Evolutionary conservation across 1,140 invertebrate genomes (phyloP).

Genomic region (Melipona quadrifasciata): DNA sequence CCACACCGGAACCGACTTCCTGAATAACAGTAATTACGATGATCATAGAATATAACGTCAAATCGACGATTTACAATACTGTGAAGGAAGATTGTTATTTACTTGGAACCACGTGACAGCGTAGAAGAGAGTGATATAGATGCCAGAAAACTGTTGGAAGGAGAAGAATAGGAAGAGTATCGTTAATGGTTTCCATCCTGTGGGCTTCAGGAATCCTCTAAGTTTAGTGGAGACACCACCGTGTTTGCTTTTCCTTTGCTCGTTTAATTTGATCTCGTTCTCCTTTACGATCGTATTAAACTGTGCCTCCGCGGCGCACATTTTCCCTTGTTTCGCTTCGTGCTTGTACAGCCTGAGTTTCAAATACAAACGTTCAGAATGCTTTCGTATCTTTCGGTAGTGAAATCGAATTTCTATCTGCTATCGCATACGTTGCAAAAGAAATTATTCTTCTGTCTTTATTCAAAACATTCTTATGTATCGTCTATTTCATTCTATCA

Average conservation of each 20-base stretch:
- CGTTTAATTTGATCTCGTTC: constrained; percentile 76
- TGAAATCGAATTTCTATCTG: not conserved
- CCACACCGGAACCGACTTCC: constrained; percentile 80
- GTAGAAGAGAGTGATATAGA: constrained; percentile 88
- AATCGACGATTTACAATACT: not conserved
- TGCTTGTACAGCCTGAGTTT: constrained; percentile 70
- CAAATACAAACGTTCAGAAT: not conserved
- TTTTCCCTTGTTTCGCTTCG: constrained; percentile 60
- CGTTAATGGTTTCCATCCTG: constrained; percentile 84
- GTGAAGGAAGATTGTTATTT: constrained; percentile 36
- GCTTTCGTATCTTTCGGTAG: not conserved
- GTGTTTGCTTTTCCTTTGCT: constrained; percentile 73
- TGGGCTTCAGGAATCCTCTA: constrained; percentile 81
- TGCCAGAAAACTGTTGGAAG: constrained; percentile 85
- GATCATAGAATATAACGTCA: not conserved
- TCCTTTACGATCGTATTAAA: constrained; percentile 79
- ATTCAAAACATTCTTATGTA: not conserved
- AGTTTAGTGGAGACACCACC: constrained; percentile 67
- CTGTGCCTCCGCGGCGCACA: constrained; percentile 67
- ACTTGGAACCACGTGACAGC: constrained; percentile 85
- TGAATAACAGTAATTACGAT: constrained; percentile 54
- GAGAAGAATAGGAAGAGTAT: constrained; percentile 83
- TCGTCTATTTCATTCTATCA: not conserved
- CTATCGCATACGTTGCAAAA: not conserved
- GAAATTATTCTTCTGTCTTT: not conserved